Evolutionary conservation across 2,888 invertebrate species (phyloP).

Genomic region (Lathronympha strigana): DNA sequence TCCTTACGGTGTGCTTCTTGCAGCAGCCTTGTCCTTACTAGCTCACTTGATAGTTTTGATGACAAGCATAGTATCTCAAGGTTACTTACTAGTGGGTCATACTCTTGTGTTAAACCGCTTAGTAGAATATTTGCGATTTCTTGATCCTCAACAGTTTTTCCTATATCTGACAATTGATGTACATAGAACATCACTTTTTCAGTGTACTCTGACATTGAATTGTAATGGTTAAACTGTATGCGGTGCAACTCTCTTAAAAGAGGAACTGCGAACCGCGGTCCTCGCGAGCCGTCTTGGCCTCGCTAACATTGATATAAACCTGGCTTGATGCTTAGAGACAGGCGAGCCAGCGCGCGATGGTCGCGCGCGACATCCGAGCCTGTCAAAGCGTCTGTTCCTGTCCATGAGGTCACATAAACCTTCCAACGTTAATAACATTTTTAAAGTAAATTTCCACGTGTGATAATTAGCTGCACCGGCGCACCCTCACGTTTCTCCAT

Average conservation of each 20-base stretch:
- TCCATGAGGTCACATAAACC: not conserved
- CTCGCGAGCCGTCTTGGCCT: too few relatives aligned
- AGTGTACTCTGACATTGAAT: too few relatives aligned
- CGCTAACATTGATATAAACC: not conserved
- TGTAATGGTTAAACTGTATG: too few relatives aligned
- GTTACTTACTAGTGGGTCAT: slow-evolving; percentile 5
- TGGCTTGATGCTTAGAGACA: not conserved
- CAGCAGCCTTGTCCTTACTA: not conserved
- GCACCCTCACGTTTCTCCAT: not conserved
- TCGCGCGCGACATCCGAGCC: not conserved
- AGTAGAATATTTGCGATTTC: slow-evolving; percentile 5
- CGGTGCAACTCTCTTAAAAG: too few relatives aligned
- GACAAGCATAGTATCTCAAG: slow-evolving; percentile 5
- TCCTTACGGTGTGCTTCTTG: slow-evolving; percentile 7
- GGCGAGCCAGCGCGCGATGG: not conserved
- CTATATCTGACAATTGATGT: too few relatives aligned
- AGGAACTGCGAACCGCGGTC: too few relatives aligned
- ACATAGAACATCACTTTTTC: too few relatives aligned
- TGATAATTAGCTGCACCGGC: not conserved
- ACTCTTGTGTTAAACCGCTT: slow-evolving; percentile 5
- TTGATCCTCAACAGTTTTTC: not conserved
- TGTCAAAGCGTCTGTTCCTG: too few relatives aligned
- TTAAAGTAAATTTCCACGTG: not conserved
- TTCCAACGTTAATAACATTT: not conserved
- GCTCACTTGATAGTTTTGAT: not conserved